Base-by-base conservation (phyloP, 1,140 invertebrate species). In the Drosophila biarmipes region DNA sequence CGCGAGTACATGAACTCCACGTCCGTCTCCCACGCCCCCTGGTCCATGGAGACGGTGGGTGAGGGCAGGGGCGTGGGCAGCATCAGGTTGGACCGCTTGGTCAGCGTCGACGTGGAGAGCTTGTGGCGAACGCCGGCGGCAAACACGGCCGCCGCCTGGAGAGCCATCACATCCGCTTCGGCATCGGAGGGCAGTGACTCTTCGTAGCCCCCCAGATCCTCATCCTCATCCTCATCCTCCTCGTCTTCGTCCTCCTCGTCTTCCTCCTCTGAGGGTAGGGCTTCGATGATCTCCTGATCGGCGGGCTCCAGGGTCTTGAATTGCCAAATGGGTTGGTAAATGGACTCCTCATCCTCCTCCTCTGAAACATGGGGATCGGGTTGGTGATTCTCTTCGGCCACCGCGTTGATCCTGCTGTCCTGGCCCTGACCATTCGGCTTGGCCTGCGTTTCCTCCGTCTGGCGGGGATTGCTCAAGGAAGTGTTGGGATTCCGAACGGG, bases 291-390 rank as follows among this genome's bases (percentile, higher is more conserved):
- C 40, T 76, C 51, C 35, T 55, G 40, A 38, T 85, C 76, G 12
- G 45, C 29, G 0, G 76, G 74, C 62, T 91, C 78, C 19, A 90
- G 17, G 2, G 91, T 92, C 54, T 91, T 75, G 37, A 90, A 92
- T 52, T 91, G 79, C 91, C 91, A 92, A 46, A 92, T 92, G 48
- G 91, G 82, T 35, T 92, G 91, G 67, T 92, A 92, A 57, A 92
- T 92, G 8, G 78, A 75, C 21, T 92, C 91, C 46, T 91, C 90
- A n/a, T 81, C 58, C 7, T 66, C 53, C 29, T 77, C 66, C 42
- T 46, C 38, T 24, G 24, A 24, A 24, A 24, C 24, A 24, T 5
- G 24, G 24, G 24, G 3, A 2, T 46, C 11, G 43, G 7, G 14
- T n/a, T 6, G 27, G 24, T 24, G n/a, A 48, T 17, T 17, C n/a